Evolutionary conservation across 1,140 invertebrate genomes (phyloP).

Genomic region (Alviniconcha marisindica): DNA sequence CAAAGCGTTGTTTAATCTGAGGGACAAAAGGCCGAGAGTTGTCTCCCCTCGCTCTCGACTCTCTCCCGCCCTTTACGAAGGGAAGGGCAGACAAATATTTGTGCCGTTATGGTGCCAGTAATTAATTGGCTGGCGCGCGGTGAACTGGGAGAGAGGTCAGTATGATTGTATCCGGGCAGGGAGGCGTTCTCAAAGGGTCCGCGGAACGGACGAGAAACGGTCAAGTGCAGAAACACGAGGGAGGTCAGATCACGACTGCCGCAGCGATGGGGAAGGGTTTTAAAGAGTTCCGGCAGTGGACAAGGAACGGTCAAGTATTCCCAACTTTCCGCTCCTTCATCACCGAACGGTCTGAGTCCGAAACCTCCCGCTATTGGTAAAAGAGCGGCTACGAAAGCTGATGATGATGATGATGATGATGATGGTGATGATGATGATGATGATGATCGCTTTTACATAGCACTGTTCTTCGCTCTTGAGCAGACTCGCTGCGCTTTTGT

Average conservation of each 20-base stretch:
- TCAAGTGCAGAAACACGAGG: background rate
- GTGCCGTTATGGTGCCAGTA: slow-evolving; percentile 23
- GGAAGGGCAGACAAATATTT: slow-evolving; percentile 31
- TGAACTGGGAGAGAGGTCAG: background rate
- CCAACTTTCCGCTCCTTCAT: no score
- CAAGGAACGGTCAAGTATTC: background rate
- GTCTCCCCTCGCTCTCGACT: no score
- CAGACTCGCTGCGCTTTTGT: no score
- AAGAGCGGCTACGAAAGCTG: no score
- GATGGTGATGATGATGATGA: no score
- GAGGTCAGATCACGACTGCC: background rate
- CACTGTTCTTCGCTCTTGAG: no score
- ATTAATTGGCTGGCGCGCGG: slow-evolving; percentile 32
- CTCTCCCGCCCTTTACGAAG: no score
- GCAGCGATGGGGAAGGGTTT: background rate
- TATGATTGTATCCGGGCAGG: background rate
- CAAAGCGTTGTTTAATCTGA: slow-evolving; percentile 37
- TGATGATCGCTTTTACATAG: no score
- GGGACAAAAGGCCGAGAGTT: slow-evolving; percentile 25
- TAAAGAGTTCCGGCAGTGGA: background rate
- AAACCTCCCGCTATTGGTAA: no score
- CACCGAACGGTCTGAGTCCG: no score
- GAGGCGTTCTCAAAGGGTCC: no score
- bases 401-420: no score
- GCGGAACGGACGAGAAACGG: background rate